Evolutionary conservation across 2,888 invertebrate genomes (phyloP).

Genomic region (Pandemis cinnamomeana): DNA sequence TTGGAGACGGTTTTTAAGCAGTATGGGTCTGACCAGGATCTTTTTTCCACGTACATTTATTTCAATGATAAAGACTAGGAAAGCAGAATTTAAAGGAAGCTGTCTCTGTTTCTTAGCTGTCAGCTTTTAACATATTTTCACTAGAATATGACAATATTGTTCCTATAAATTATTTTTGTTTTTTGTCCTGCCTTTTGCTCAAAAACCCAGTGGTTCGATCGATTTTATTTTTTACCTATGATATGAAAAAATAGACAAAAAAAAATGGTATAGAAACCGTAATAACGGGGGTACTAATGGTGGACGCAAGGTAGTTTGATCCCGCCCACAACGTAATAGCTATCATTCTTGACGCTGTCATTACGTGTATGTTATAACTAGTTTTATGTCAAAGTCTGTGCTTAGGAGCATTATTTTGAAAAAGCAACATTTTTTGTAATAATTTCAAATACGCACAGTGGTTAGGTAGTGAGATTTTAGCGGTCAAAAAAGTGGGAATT

Average conservation of each 20-base stretch:
- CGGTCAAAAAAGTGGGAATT: conserved; percentile 24
- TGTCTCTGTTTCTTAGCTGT: neutral
- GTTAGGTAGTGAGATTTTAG: neutral
- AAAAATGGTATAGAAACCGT: conserved; percentile 38
- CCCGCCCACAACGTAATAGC: conserved; percentile 59
- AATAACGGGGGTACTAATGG: conserved; percentile 50
- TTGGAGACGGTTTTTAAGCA: neutral
- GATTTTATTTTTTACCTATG: conserved; percentile 2
- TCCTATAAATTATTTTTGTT: too few relatives aligned
- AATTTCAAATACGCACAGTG: conserved; percentile 14
- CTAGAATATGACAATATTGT: too few relatives aligned
- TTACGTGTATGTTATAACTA: conserved; percentile 53
- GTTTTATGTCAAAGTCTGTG: conserved; percentile 33
- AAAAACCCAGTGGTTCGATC: neutral
- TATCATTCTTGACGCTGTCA: conserved; percentile 54
- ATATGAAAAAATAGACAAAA: neutral
- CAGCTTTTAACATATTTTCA: too few relatives aligned
- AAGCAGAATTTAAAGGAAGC: neutral
- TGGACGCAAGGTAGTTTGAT: conserved; percentile 51
- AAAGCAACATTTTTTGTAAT: neutral
- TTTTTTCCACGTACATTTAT: neutral
- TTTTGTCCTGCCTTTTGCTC: too few relatives aligned
- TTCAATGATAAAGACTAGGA: neutral
- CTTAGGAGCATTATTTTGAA: neutral
- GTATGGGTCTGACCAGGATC: neutral